phyloP scores from a whole-genome alignment of 2,113 vertebrate genomes.

The Verasper variegatus region DNA sequence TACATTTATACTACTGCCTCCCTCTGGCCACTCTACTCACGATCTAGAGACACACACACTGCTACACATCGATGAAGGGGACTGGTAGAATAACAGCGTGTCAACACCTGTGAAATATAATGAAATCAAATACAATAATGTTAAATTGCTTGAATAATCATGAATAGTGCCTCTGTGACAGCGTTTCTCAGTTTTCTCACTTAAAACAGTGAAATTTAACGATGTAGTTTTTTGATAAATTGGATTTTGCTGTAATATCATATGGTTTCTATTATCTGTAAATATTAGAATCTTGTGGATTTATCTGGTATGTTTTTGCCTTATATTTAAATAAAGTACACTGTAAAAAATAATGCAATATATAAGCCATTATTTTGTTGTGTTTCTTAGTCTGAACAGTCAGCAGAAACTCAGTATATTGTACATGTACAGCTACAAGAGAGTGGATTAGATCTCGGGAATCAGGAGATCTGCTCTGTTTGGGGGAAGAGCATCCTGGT shows the following conservation, averaged over 20 bases:
- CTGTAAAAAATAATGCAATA: background rate
- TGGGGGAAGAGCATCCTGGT: constrained; percentile 59
- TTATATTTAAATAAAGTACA: background rate
- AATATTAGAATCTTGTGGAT: background rate
- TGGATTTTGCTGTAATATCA: background rate
- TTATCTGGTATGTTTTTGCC: background rate
- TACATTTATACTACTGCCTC: constrained; percentile 62
- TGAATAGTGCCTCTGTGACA: background rate
- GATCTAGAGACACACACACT: constrained; percentile 12
- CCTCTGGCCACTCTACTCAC: constrained; percentile 58
- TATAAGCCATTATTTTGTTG: constrained; percentile 9
- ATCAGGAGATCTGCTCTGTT: constrained; percentile 64
- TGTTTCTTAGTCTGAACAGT: constrained; percentile 19
- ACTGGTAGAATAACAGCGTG: background rate
- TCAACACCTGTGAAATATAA: constrained; percentile 2
- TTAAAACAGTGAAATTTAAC: background rate
- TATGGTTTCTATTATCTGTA: background rate
- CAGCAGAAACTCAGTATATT: background rate
- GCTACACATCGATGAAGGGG: background rate
- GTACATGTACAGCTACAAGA: constrained; percentile 13
- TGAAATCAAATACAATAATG: constrained; percentile 5
- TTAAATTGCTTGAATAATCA: background rate
- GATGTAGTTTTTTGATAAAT: no score
- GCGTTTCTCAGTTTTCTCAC: no score
- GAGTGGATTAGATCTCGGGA: constrained; percentile 56